A percentile compares a stretch with the other conserved stretches of the same genome.
Evolutionary conservation across 2,888 invertebrate species (phyloP).

Genomic region (Seladonia tumulorum): DNA sequence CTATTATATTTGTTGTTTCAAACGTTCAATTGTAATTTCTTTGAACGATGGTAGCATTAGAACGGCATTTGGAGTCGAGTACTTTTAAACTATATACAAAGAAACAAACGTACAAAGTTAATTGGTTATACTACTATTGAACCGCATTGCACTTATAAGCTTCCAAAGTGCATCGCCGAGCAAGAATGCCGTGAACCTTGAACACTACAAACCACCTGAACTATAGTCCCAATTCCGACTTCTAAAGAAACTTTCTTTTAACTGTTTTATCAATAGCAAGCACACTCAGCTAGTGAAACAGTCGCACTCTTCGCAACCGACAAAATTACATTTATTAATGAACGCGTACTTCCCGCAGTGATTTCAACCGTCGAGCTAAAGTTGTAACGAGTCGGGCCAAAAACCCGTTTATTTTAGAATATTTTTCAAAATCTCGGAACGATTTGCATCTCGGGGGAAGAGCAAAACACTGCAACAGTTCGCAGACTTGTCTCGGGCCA

Average conservation of each 20-base stretch:
- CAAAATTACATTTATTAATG: not conserved
- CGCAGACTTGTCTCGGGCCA: not conserved
- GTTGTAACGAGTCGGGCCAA: not conserved
- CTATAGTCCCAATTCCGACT: not conserved
- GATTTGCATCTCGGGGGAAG: not conserved
- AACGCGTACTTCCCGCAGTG: not conserved
- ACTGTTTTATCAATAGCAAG: not conserved
- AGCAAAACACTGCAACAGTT: not conserved
- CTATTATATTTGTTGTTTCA: too few relatives aligned
- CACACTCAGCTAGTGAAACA: not conserved
- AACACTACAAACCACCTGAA: not conserved
- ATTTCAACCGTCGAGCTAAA: not conserved
- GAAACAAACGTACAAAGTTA: not conserved
- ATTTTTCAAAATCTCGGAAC: not conserved
- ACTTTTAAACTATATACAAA: too few relatives aligned
- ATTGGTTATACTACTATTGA: not conserved
- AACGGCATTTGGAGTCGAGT: not conserved
- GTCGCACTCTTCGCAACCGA: not conserved
- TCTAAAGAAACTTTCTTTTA: not conserved
- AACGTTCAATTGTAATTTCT: not conserved
- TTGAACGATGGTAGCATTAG: not conserved
- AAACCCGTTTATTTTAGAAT: not conserved
- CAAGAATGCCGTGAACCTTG: not conserved
- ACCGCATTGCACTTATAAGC: too few relatives aligned
- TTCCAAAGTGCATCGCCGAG: not conserved